Base-by-base conservation (phyloP, 2,888 invertebrate genomes). In the Drosophila parthenogenetica region DNA sequence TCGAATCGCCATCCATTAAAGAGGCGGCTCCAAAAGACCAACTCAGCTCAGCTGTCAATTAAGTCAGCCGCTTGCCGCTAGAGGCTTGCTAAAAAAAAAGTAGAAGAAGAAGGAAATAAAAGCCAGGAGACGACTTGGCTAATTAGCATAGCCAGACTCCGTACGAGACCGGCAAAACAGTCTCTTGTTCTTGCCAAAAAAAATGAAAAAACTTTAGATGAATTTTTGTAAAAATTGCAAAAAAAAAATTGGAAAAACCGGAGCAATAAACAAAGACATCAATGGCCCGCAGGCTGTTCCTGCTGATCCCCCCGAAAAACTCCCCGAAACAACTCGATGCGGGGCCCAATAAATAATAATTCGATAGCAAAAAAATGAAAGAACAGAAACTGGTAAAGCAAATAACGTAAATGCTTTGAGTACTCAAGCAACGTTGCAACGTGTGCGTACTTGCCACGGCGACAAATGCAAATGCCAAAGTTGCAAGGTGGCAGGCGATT, bases 231-330 rank as follows among this genome's bases (percentile, higher is more conserved):
- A 55, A 48, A 62, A 53, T 50, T 49, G 49, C 48, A 19, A 19
- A 2, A 17, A 32, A 49, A 49, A 49, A 39, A 39, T 14, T 14
- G 53, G 17, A 32, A 25, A 68, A 77, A 82, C 70, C 79, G 64
- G 59, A 73, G 80, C 83, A 82, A 83, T 85, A 88, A 88, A 88
- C 86, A 88, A 87, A 82, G 86, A 83, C 88, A 86, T 88, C 88
- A 82, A 71, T 79, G 54, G 70, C 68, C 80, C 67, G 68, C 54
- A 54, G 68, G 63, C 69, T 53, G 25, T 59, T 13, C 14, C 8
- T 35, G 19, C 29, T 35, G 72, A 48, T 63, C 51, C 32, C 37
- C 35, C 35, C 35, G 13, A 13, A 11, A 35, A 13, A 4, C 1
- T 45, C 32, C 37, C 67, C 50, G 51, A 61, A 58, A 39, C 58